These are phyloP conservation scores for Melanostoma scalare DNA, from an alignment of 2,888 invertebrate species.

Conservation along the genomic window DNA sequence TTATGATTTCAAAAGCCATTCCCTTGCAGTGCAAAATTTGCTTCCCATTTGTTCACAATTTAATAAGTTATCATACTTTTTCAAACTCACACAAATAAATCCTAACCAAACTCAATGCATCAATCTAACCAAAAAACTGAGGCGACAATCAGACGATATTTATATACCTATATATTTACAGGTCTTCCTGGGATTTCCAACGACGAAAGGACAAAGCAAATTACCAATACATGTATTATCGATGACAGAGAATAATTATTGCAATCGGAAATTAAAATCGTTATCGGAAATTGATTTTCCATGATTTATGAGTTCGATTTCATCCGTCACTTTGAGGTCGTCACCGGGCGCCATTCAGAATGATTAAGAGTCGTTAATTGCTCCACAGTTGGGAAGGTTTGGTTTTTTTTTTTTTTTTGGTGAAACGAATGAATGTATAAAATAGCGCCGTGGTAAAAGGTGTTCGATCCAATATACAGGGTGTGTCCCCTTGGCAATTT, in stretches of 20 bases:
- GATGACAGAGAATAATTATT: conserved; percentile 78
- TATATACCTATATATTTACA: too few species aligned
- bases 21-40: too few species aligned
- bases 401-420: not conserved
- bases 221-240: conserved; percentile 61
- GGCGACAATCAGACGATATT: too few species aligned
- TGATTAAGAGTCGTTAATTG: conserved; percentile 68
- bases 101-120: too few species aligned
- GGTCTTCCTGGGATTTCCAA: not conserved
- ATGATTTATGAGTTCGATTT: conserved; percentile 70
- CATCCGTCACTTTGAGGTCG: conserved; percentile 65
- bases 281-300: conserved; percentile 80
- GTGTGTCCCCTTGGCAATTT: conserved; percentile 40
- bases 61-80: too few species aligned
- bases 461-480: conserved; percentile 21
- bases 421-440: conserved; percentile 2
- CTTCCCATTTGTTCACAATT: too few species aligned
- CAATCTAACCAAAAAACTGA: too few species aligned
- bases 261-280: conserved; percentile 81
- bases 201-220: conserved; percentile 8
- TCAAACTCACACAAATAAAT: too few species aligned
- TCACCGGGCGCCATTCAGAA: conserved; percentile 36
- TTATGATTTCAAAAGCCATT: too few species aligned
- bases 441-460: conserved; percentile 22
- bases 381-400: conserved; percentile 12